Conservation (phyloP, 2,797 vertebrate species). For the Sitta carolinensis region DNA sequence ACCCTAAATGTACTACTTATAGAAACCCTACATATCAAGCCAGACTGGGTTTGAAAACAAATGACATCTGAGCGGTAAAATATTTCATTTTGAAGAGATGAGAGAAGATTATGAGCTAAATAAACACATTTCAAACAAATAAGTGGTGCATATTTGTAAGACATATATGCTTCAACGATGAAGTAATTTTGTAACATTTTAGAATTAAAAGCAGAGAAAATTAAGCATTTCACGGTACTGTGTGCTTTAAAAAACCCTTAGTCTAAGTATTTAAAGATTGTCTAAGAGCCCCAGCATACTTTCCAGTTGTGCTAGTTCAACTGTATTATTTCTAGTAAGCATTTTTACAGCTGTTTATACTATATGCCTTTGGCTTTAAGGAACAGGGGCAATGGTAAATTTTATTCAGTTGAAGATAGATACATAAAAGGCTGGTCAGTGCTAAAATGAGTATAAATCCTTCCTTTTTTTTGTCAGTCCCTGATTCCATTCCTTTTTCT, state of each 20-base stretch:
- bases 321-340: not conserved
- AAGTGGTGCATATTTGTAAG: not conserved
- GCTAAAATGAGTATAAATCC: not conserved
- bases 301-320: not conserved
- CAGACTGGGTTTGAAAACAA: not conserved
- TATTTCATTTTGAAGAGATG: not conserved
- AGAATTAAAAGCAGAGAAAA: not conserved
- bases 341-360: not conserved
- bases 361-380: not conserved
- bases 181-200: not conserved
- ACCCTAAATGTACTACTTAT: constrained; percentile 35
- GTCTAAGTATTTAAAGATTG: not conserved
- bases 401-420: not conserved
- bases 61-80: not conserved
- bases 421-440: not conserved
- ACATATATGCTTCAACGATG: not conserved
- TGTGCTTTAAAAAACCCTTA: not conserved
- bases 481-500: not conserved
- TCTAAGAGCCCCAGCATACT: not conserved
- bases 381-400: not conserved
- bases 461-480: not conserved
- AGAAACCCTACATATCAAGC: constrained; percentile 26
- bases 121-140: not conserved
- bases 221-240: not conserved
- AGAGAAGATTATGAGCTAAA: not conserved